phyloP scores from a whole-genome alignment of 2,113 vertebrate genomes.

The Scolopax mira region DNA sequence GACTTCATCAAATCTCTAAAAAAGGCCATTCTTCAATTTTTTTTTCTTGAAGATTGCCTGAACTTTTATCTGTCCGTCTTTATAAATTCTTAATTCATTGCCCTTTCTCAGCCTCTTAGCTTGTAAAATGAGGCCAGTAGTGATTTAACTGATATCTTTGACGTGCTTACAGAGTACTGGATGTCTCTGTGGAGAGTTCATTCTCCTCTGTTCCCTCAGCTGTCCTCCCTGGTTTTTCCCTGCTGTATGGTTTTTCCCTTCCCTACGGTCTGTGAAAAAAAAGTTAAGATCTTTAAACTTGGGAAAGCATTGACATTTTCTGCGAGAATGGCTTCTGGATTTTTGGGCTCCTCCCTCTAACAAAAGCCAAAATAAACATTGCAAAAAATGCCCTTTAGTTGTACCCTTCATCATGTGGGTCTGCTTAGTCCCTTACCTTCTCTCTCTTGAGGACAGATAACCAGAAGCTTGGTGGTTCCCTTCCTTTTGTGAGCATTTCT shows the following conservation, averaged over 20 bases:
- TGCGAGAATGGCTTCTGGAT: background rate
- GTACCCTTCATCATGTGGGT: background rate
- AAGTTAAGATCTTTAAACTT: background rate
- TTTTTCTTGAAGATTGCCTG: conserved; percentile 6
- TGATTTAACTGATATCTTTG: conserved; percentile 27
- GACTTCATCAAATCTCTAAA: conserved; percentile 37
- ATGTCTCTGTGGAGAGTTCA: conserved; percentile 8
- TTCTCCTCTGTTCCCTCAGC: background rate
- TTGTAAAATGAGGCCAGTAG: conserved; percentile 50
- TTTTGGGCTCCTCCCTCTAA: background rate
- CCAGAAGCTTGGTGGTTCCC: background rate
- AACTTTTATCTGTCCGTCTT: conserved; percentile 44
- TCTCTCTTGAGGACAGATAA: background rate
- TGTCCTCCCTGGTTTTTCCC: background rate
- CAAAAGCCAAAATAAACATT: background rate
- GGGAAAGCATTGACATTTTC: background rate
- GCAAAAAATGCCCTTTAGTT: background rate
- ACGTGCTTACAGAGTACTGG: background rate
- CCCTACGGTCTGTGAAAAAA: background rate
- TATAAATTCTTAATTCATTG: conserved; percentile 65
- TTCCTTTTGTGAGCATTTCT: background rate
- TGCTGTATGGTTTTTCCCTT: background rate
- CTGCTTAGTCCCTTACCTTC: background rate
- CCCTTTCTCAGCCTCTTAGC: conserved; percentile 58
- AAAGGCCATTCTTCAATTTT: background rate